These are phyloP conservation scores for Helleia helle DNA, from an alignment of 2,888 invertebrate species.

Conservation along the genomic window DNA sequence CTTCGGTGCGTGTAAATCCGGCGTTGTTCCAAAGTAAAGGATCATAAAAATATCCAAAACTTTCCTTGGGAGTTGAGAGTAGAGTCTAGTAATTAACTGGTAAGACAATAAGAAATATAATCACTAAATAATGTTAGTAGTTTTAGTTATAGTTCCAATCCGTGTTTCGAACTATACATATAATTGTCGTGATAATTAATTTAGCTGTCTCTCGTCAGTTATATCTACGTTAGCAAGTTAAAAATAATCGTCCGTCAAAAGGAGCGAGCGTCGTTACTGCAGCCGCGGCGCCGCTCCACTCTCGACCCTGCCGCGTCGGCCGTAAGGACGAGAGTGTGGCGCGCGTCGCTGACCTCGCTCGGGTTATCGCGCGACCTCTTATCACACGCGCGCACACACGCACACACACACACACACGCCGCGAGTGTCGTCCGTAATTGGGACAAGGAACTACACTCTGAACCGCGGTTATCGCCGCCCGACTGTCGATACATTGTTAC, in stretches of 20 bases:
- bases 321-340: constrained; percentile 5
- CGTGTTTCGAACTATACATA: not conserved
- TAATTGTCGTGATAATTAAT: not conserved
- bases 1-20: no score
- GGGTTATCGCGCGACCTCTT: constrained; percentile 31
- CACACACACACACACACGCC: constrained; percentile 21
- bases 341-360: constrained; percentile 21
- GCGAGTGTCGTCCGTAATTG: constrained; percentile 41
- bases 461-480: not conserved
- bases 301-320: constrained; percentile 6
- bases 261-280: constrained; percentile 13
- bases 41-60: no score
- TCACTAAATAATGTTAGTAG: no score
- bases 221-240: constrained; percentile 9
- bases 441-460: constrained; percentile 36
- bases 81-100: no score
- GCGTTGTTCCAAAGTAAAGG: no score
- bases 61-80: no score
- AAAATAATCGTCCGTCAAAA: constrained; percentile 15
- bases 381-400: constrained; percentile 22
- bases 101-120: no score
- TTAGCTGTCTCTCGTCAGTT: not conserved
- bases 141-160: no score
- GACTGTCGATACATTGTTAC: not conserved
- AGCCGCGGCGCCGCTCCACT: not conserved